These are phyloP conservation scores for Camelus bactrianus DNA, from an alignment of 2,113 vertebrate genomes.

Conservation along the genomic window DNA sequence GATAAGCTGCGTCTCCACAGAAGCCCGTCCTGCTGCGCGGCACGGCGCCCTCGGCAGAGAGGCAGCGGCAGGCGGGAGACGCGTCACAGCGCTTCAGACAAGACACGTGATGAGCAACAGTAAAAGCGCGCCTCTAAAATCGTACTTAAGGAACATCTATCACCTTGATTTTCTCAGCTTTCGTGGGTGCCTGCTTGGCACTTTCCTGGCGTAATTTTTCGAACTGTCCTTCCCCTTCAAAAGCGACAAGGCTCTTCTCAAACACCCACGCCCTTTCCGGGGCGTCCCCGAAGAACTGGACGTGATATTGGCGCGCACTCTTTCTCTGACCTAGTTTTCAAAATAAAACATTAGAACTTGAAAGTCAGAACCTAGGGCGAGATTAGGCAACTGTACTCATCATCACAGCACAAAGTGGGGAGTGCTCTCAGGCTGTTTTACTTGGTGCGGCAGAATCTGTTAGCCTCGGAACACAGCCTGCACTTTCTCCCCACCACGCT, in stretches of 20 bases:
- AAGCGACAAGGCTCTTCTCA: conserved; percentile 96
- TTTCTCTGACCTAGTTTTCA: conserved; percentile 88
- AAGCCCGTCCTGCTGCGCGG: fast-evolving
- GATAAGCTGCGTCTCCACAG: not conserved
- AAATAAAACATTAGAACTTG: conserved; percentile 55
- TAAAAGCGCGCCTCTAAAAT: not conserved
- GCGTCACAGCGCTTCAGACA: not conserved
- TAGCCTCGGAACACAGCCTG: not conserved
- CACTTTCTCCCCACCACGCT: not conserved
- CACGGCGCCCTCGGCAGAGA: not conserved
- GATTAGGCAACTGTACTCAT: not conserved
- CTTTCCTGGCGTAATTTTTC: conserved; percentile 92
- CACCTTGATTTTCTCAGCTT: conserved; percentile 93
- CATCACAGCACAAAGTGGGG: not conserved
- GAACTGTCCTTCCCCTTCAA: conserved; percentile 94
- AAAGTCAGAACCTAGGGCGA: not conserved
- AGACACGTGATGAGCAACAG: not conserved
- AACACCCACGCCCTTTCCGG: conserved; percentile 97
- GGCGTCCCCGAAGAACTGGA: conserved; percentile 97
- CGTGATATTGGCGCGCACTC: conserved; percentile 93
- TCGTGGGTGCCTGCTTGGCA: conserved; percentile 90
- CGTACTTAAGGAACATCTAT: not conserved
- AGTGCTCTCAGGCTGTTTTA: not conserved
- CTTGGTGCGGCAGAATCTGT: not conserved
- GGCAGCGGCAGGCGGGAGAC: too few relatives aligned